Evolutionary conservation across 2,888 invertebrate species (phyloP).

Genomic region (Thymelicus sylvestris): DNA sequence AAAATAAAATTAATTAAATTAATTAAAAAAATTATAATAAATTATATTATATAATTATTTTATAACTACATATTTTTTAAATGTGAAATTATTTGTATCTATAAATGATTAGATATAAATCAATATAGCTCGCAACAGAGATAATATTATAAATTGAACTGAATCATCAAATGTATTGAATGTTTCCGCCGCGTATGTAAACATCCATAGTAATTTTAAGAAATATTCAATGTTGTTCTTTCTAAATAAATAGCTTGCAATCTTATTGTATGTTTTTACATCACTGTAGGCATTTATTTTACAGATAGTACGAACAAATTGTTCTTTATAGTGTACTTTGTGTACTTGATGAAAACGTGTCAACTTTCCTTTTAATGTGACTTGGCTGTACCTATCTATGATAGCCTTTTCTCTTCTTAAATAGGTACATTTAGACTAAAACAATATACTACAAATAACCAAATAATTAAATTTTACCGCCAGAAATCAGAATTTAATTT

Average conservation of each 20-base stretch:
- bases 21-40: too few species aligned
- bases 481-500: too few species aligned
- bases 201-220: not conserved
- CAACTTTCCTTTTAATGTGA: not conserved
- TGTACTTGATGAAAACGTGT: not conserved
- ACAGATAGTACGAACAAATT: conserved; percentile 39
- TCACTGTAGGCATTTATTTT: not conserved
- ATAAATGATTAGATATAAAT: too few species aligned
- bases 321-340: not conserved
- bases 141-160: too few species aligned
- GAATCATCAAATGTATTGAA: not conserved
- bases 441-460: not conserved
- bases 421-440: conserved; percentile 1
- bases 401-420: not conserved
- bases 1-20: too few species aligned
- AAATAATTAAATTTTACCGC: too few species aligned
- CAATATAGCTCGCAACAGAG: too few species aligned
- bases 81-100: too few species aligned
- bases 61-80: too few species aligned
- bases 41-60: too few species aligned
- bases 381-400: not conserved
- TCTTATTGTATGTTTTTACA: conserved; percentile 1
- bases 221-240: conserved; percentile 20
- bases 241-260: conserved; percentile 24
- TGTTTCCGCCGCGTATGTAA: not conserved